Evolutionary conservation across 2,113 vertebrate species (phyloP).

Genomic region (Cryptotis parvus): DNA sequence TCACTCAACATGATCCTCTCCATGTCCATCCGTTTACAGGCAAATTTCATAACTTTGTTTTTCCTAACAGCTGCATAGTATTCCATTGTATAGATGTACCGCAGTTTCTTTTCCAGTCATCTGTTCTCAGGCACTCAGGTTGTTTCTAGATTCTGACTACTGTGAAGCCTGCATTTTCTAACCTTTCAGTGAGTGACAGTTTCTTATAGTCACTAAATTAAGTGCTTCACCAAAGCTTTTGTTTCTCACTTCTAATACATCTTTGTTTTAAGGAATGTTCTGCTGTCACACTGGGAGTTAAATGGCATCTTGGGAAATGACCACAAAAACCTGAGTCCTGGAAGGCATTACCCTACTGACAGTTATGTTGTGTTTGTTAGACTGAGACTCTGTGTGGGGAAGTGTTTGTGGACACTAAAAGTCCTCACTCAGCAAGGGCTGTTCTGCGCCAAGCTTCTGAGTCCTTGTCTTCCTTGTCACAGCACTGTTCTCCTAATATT

Average conservation of each 20-base stretch:
- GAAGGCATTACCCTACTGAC: not conserved
- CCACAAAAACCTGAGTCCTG: not conserved
- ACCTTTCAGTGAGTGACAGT: not conserved
- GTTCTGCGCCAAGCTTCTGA: not conserved
- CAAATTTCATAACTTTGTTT: no score
- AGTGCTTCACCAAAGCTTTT: not conserved
- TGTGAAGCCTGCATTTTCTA: not conserved
- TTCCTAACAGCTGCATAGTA: no score
- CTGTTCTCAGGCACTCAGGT: no score
- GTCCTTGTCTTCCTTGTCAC: not conserved
- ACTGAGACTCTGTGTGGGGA: not conserved
- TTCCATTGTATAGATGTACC: no score
- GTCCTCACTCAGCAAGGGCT: not conserved
- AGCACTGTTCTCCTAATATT: not conserved
- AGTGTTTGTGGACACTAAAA: not conserved
- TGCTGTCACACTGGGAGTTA: not conserved
- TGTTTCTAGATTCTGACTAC: no score
- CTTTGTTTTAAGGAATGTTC: not conserved
- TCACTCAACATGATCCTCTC: no score
- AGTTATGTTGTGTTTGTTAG: not conserved
- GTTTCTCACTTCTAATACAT: not conserved
- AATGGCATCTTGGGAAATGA: slow-evolving; percentile 8
- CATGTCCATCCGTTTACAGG: no score
- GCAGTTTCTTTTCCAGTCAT: no score
- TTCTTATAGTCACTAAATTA: not conserved